These are phyloP conservation scores for Istiophorus platypterus DNA, from an alignment of 2,113 vertebrate genomes.

Conservation along the genomic window DNA sequence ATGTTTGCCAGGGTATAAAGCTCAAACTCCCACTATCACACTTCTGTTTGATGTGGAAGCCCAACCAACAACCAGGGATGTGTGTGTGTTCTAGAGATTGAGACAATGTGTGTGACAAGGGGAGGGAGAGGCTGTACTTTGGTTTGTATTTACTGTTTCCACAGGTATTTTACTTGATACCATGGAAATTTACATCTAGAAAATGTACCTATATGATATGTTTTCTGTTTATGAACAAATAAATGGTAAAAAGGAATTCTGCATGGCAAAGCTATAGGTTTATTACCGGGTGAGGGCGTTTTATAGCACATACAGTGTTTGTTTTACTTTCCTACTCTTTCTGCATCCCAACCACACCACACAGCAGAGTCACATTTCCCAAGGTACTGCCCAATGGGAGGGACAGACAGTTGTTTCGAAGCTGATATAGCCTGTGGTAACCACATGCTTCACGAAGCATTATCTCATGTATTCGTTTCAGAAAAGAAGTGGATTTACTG, in stretches of 20 bases:
- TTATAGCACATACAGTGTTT: conserved; percentile 31
- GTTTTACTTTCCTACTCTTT: conserved; percentile 57
- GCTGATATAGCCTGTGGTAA: conserved; percentile 67
- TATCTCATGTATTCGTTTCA: conserved; percentile 78
- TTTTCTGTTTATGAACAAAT: not conserved
- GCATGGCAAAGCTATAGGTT: not conserved
- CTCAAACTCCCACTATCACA: conserved; percentile 58
- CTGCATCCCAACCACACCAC: conserved; percentile 56
- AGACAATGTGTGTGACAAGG: not conserved
- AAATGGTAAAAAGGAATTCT: not conserved
- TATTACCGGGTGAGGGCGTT: conserved; percentile 29
- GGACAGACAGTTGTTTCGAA: conserved; percentile 63
- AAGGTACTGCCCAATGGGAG: conserved; percentile 67
- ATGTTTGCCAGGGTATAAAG: conserved; percentile 66
- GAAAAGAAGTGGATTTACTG: conserved; percentile 70
- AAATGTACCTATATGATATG: not conserved
- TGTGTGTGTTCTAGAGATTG: conserved; percentile 10
- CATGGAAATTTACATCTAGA: conserved; percentile 1
- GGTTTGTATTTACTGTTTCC: conserved; percentile 9
- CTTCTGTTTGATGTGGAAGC: conserved; percentile 45
- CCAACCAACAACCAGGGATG: conserved; percentile 34
- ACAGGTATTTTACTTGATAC: conserved; percentile 8
- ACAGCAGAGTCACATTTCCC: conserved; percentile 68
- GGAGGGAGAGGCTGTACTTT: conserved; percentile 34
- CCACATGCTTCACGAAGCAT: conserved; percentile 77